A percentile compares a stretch with the other conserved stretches of the same genome.
These are phyloP conservation scores for Diphyllodes magnificus DNA, from an alignment of 2,113 vertebrate genomes.

Conservation along the genomic window DNA sequence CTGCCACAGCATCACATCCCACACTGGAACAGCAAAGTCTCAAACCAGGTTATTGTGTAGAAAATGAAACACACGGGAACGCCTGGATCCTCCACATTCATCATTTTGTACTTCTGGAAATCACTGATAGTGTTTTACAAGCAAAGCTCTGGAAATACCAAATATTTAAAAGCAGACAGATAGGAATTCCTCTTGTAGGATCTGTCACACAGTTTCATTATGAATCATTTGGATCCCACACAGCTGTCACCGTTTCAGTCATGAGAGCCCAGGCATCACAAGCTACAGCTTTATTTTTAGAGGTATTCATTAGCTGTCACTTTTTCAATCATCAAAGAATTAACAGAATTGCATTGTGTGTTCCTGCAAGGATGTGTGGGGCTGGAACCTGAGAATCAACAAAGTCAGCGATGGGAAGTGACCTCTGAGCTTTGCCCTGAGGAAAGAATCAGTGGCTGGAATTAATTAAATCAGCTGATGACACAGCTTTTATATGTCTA, in stretches of 20 bases:
- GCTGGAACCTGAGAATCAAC: background rate
- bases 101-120: background rate
- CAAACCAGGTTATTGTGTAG: rapidly evolving
- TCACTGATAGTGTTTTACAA: background rate
- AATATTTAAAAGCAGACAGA: background rate
- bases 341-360: background rate
- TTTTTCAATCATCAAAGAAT: background rate
- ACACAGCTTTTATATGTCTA: background rate
- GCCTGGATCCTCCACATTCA: background rate
- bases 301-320: background rate
- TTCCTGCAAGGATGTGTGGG: background rate
- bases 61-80: background rate
- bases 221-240: background rate
- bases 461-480: background rate
- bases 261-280: background rate
- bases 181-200: background rate
- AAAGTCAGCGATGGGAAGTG: background rate
- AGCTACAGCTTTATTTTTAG: background rate
- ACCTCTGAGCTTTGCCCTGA: background rate
- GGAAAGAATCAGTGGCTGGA: background rate
- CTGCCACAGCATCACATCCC: background rate
- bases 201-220: background rate
- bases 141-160: background rate
- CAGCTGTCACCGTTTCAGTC: background rate
- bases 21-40: background rate